phyloP scores from a whole-genome alignment of 2,113 vertebrate genomes.

The Menura novaehollandiae region DNA sequence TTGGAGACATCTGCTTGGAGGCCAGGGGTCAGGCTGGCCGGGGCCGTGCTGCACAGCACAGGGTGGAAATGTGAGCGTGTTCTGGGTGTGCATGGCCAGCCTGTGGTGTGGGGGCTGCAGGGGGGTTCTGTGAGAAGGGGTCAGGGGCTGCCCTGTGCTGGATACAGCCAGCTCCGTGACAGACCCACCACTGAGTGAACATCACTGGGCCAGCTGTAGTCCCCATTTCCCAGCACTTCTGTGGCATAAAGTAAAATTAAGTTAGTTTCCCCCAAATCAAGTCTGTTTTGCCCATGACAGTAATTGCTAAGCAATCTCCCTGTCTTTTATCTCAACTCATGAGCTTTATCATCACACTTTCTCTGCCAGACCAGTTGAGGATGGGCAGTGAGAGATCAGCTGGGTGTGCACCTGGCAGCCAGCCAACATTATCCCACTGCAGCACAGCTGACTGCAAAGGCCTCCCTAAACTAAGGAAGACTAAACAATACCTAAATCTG shows the following conservation, averaged over 20 bases:
- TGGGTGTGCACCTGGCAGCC: not conserved
- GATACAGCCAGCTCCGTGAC: not conserved
- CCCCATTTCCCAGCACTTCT: not conserved
- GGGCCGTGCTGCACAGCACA: not conserved
- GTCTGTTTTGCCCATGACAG: not conserved
- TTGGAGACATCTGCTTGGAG: slow-evolving; percentile 52
- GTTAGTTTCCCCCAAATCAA: not conserved
- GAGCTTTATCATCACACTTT: not conserved
- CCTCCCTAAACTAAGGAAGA: not conserved
- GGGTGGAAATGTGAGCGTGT: not conserved
- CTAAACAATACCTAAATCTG: not conserved
- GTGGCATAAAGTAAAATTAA: not conserved
- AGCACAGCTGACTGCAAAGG: not conserved
- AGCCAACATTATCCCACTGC: not conserved
- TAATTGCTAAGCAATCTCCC: not conserved
- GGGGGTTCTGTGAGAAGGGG: not conserved
- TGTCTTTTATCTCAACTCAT: not conserved
- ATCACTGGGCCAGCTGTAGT: not conserved
- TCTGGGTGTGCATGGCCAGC: not conserved
- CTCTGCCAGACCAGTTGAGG: not conserved
- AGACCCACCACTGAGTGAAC: not conserved
- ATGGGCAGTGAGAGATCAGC: not conserved
- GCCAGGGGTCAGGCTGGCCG: slow-evolving; percentile 19
- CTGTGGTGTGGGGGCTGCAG: not conserved
- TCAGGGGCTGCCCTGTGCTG: not conserved